Base-by-base conservation (phyloP, 2,797 vertebrate genomes). In the Limnodromus scolopaceus region DNA sequence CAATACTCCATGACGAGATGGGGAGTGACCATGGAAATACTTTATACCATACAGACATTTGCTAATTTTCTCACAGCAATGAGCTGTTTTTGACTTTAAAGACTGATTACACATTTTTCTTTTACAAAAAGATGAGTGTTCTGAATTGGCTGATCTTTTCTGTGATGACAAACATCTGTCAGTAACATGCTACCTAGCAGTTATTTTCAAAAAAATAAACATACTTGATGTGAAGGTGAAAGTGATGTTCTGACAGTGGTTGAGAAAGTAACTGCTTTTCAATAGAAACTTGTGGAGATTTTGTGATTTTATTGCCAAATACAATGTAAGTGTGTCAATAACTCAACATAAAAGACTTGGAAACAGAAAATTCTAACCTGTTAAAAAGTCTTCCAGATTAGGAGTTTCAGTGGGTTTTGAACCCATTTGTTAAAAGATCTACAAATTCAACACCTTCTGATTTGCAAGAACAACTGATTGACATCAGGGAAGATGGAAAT, bases 271-370 rank as follows among this genome's bases (percentile, higher is more conserved):
- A 57, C 32, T 61, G 58, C 51, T 92, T 87, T 80, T 72, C 54
- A 54, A 66, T 83, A 79, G n/a, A 68, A 79, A 66, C 4, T 30
- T 84, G 23, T 24, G 57, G 45, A 86, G 45, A 34, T 65, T 80
- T 86, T 64, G 16, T 85, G 28, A 53, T 38, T 85, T 72, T 96
- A 46, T 74, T 95, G 63, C 63, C 38, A 82, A 94, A 68, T n/a
- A 82, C 45, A 70, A 77, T 64, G 13, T 36, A n/a, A 43, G 12
- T 64, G 32, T 66, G 23, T 58, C 27, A 71, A 60, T 78, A 87
- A 7, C 9, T 68, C 11, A 70, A 28, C 13, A 18, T 41, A 32
- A 90, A 79, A 87, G 48, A 24, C 13, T 30, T 87, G 61, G 38
- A 92, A 89, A 28, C 28, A 57, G 25, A 64, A 45, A 24, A 32